Evolutionary conservation across 23 tunicate species (phyloP).

Genomic region (Halocynthia aurantium): DNA sequence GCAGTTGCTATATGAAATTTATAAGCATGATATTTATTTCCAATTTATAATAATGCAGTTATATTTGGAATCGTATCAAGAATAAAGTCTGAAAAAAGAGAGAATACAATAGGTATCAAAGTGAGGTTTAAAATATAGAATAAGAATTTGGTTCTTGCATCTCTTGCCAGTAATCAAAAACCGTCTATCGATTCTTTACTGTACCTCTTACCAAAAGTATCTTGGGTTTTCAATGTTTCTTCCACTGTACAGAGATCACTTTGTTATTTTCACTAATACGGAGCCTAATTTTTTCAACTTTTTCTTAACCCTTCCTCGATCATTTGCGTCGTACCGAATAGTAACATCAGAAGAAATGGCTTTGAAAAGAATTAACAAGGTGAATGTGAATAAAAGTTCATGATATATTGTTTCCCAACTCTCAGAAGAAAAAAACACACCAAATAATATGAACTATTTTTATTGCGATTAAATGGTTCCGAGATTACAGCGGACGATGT

Average conservation of each 20-base stretch:
- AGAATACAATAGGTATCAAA: too few relatives aligned
- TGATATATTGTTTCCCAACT: background rate
- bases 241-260: background rate
- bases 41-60: too few relatives aligned
- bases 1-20: too few relatives aligned
- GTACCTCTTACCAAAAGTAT: background rate
- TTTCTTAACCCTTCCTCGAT: background rate
- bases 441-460: too few relatives aligned
- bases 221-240: background rate
- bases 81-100: too few relatives aligned
- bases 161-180: too few relatives aligned
- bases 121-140: too few relatives aligned
- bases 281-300: background rate
- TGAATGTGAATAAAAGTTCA: background rate
- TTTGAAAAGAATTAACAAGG: constrained; percentile 44
- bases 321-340: background rate
- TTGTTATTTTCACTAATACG: background rate
- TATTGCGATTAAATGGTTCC: background rate
- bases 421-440: too few relatives aligned
- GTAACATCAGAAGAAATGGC: constrained; percentile 9
- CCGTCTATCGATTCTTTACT: too few relatives aligned
- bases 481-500: background rate
- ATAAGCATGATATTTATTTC: too few relatives aligned
- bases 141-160: too few relatives aligned
- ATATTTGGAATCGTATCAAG: too few relatives aligned